A percentile compares a stretch with the other conserved stretches of the same genome.
Evolutionary conservation across 1,140 invertebrate genomes (phyloP).

Genomic region (Brachionus calyciflorus): DNA sequence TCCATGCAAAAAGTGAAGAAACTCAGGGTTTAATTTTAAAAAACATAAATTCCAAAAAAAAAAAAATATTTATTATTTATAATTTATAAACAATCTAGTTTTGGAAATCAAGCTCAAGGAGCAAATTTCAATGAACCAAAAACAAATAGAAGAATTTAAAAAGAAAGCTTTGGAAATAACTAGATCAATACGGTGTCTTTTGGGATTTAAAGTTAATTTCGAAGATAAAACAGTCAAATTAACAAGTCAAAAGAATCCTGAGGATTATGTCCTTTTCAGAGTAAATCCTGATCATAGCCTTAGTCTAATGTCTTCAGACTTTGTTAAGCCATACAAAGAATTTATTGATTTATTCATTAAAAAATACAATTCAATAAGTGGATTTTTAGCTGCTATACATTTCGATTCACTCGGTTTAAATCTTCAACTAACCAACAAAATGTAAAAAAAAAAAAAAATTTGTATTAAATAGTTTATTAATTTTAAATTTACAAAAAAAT

Average conservation of each 20-base stretch:
- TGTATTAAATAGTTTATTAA: no score
- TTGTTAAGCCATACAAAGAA: background rate
- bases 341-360: slow-evolving; percentile 31
- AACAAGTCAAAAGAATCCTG: slow-evolving; percentile 14
- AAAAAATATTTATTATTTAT: no score
- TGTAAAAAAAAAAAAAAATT: no score
- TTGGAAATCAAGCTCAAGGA: slow-evolving; percentile 38
- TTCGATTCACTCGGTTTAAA: slow-evolving; percentile 21
- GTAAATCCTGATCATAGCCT: slow-evolving; percentile 31
- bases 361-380: slow-evolving; percentile 27
- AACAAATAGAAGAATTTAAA: slow-evolving; percentile 19
- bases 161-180: slow-evolving; percentile 40
- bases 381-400: slow-evolving; percentile 35
- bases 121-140: slow-evolving; percentile 18
- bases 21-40: no score
- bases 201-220: slow-evolving; percentile 39
- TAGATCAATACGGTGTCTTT: background rate
- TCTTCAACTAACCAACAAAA: background rate
- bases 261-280: slow-evolving; percentile 14
- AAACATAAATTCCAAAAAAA: no score
- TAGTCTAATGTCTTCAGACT: slow-evolving; percentile 17
- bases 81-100: background rate
- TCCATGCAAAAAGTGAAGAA: background rate
- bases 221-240: slow-evolving; percentile 41
- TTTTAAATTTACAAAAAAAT: no score